Base-by-base conservation (phyloP, 92 coral and sea anemone species). In the Porites lobata region DNA sequence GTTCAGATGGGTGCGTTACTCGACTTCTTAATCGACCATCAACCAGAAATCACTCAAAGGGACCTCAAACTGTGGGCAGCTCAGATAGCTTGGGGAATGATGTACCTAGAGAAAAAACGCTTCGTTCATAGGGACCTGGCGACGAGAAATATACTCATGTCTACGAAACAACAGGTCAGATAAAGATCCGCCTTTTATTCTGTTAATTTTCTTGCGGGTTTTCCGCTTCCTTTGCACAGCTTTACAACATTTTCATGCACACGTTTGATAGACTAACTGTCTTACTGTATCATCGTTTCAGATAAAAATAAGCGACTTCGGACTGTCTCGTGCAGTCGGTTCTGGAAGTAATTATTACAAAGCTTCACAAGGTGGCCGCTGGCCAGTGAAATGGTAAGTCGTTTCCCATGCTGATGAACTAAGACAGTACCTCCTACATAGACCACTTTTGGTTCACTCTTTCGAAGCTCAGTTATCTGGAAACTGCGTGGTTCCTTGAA, bases 81-180 rank as follows among this genome's bases (percentile, higher is more conserved):
- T 12, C 99, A 97, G 82, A 97, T 97, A 86, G 99, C 99, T 18
- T 97, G 99, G 99, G 99, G 99, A 70, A 97, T 97, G 99, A 97
- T 85, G 96, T 97, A 97, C 92, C 98, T 97, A 10, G 99, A 97
- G 90, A 96, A 97, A 72, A 95, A 95, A 77, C 96, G 99, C 17
- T 97, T 97, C 72, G 99, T 97, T 18, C 99, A 97, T 78, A 93
- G 99, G 85, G 99, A 97, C 81, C 93, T 97, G 52, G 99, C 99
- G 13, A 97, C 99, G 1, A 97, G 99, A 86, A 97, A 97, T 78
- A 97, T 97, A 22, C 92, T 97, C 74, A 92, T 97, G 98, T 87
- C 98, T 64, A 87, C 95, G 22, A 97, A 94, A 73, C 93, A 89
- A 24, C 99, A 97, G 96, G 99, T 97, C 52, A 75, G 73, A 62